Evolutionary conservation across 1,140 invertebrate species (phyloP).

Genomic region (Leptopilina clavipes): DNA sequence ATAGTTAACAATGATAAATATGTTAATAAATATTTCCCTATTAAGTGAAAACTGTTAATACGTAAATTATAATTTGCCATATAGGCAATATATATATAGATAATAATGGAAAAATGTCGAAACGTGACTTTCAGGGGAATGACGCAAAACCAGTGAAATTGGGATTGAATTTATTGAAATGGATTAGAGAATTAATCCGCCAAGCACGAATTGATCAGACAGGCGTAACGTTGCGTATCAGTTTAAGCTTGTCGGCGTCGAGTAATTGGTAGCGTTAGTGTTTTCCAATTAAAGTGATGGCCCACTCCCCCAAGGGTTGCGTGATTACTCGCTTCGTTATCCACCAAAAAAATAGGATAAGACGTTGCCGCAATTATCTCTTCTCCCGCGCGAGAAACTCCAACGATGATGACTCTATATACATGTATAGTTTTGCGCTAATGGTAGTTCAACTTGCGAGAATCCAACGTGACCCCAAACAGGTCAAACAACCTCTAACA

Average conservation of each 20-base stretch:
- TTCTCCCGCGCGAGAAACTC: not conserved
- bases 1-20: too few relatives aligned
- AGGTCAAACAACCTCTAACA: slow-evolving; percentile 47
- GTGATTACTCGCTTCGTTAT: slow-evolving; percentile 10
- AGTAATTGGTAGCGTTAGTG: slow-evolving; percentile 31
- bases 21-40: too few relatives aligned
- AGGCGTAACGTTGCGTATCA: not conserved
- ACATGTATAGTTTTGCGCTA: slow-evolving; percentile 38
- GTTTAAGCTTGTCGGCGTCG: slow-evolving; percentile 16
- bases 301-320: not conserved
- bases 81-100: too few relatives aligned
- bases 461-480: slow-evolving; percentile 30
- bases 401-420: slow-evolving; percentile 5
- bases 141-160: not conserved
- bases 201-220: slow-evolving; percentile 24
- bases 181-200: slow-evolving; percentile 22
- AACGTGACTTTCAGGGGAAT: slow-evolving; percentile 1
- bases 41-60: too few relatives aligned
- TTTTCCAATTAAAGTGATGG: slow-evolving; percentile 31
- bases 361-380: slow-evolving; percentile 35
- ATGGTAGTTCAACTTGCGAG: not conserved
- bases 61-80: too few relatives aligned
- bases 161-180: slow-evolving; percentile 30
- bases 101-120: too few relatives aligned
- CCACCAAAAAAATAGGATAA: slow-evolving; percentile 28